These are phyloP conservation scores for Tychaedon coryphoeus DNA, from an alignment of 2,113 vertebrate genomes.

Conservation along the genomic window DNA sequence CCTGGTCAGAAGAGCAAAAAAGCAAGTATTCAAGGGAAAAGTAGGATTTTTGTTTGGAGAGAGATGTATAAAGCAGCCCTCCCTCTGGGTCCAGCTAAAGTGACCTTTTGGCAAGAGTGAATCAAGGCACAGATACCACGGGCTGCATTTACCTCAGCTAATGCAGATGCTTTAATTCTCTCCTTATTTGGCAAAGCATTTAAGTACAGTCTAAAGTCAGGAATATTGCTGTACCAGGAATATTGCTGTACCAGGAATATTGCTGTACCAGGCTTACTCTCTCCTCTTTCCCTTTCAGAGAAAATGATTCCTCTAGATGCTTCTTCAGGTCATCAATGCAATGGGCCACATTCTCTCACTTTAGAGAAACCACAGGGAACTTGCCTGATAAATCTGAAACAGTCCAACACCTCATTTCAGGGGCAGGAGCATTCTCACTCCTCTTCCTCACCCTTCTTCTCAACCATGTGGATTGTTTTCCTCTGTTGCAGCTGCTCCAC, in stretches of 20 bases:
- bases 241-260: background rate
- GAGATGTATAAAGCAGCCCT: constrained; percentile 43
- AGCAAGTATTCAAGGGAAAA: constrained; percentile 42
- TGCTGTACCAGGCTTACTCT: background rate
- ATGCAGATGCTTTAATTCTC: background rate
- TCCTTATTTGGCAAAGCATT: constrained; percentile 37
- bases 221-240: background rate
- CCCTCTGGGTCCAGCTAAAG: constrained; percentile 1
- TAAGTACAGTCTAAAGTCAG: background rate
- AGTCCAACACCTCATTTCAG: background rate
- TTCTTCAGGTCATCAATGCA: background rate
- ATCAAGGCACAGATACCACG: background rate
- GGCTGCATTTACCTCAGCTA: background rate
- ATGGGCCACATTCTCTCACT: background rate
- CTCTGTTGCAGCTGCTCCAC: background rate
- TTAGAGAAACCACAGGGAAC: background rate
- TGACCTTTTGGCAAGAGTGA: constrained; percentile 35
- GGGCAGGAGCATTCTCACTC: background rate
- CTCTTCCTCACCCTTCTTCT: background rate
- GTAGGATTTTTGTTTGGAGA: constrained; percentile 16
- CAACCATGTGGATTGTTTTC: fast-evolving
- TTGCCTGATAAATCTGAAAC: background rate
- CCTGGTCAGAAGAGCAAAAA: constrained; percentile 54
- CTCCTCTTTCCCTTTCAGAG: background rate
- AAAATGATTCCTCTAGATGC: background rate